phyloP scores from a whole-genome alignment of 2,888 invertebrate genomes.

The Andrena hattorfiana region DNA sequence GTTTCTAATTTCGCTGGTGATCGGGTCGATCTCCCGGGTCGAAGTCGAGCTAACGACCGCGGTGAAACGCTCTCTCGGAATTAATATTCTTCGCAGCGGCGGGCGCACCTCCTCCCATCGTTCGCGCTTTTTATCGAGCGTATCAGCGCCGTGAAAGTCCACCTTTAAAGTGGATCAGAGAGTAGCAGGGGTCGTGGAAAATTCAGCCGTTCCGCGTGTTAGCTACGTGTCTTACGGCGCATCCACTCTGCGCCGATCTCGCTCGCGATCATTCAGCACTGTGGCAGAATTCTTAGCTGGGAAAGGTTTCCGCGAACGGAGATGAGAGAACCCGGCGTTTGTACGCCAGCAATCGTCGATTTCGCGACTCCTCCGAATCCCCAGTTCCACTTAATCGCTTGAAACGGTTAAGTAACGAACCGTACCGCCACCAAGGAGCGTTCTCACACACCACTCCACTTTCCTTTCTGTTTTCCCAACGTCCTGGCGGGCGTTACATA shows the following conservation, averaged over 20 bases:
- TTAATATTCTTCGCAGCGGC: slow-evolving; percentile 51
- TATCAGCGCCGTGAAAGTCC: slow-evolving; percentile 64
- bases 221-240: not conserved
- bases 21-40: slow-evolving; percentile 2
- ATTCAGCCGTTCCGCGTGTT: slow-evolving; percentile 21
- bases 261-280: slow-evolving; percentile 16
- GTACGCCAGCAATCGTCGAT: not conserved
- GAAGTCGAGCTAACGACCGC: not conserved
- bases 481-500: slow-evolving; percentile 48
- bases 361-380: not conserved
- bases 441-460: slow-evolving; percentile 41
- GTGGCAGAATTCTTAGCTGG: not conserved
- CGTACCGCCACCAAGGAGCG: slow-evolving; percentile 19
- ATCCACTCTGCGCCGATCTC: slow-evolving; percentile 31
- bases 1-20: slow-evolving; percentile 22
- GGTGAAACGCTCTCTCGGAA: slow-evolving; percentile 43
- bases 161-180: slow-evolving; percentile 55
- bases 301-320: not conserved
- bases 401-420: slow-evolving; percentile 49
- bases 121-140: slow-evolving; percentile 51
- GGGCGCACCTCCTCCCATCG: slow-evolving; percentile 49
- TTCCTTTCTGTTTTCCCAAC: slow-evolving; percentile 58
- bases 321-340: too few species aligned
- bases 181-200: slow-evolving; percentile 57
- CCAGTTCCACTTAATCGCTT: slow-evolving; percentile 16